Conservation (phyloP, 1,140 invertebrate species). For the Aphaenogaster floridana region DNA sequence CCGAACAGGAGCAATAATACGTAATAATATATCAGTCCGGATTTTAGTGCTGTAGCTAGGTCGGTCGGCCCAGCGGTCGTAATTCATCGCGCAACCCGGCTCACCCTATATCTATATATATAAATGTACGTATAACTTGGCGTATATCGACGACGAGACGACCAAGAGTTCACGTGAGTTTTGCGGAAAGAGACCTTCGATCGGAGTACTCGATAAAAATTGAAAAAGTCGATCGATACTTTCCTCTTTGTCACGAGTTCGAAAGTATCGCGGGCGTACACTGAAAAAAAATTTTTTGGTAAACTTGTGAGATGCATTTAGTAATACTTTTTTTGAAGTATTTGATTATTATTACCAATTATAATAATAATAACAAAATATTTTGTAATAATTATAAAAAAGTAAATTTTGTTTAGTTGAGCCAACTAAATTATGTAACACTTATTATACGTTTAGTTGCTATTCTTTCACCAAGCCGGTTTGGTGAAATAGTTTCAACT, state of each 20-base stretch:
- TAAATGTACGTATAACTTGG: slow-evolving; percentile 48
- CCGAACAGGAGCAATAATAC: slow-evolving; percentile 87
- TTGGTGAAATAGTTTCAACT: no score
- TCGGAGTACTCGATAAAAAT: slow-evolving; percentile 46
- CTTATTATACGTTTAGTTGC: no score
- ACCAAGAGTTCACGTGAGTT: slow-evolving; percentile 59
- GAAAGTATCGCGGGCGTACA: background rate
- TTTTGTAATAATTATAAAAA: no score
- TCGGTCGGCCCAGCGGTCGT: slow-evolving; percentile 85
- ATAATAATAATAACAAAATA: no score
- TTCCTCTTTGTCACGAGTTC: background rate
- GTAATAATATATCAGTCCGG: slow-evolving; percentile 88
- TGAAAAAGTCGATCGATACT: slow-evolving; percentile 24
- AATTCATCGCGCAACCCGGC: slow-evolving; percentile 85
- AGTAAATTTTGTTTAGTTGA: no score
- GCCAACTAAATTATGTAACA: no score
- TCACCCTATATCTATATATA: slow-evolving; percentile 76
- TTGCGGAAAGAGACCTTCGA: slow-evolving; percentile 46
- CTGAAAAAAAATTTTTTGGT: no score
- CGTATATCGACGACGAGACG: slow-evolving; percentile 46
- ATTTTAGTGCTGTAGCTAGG: slow-evolving; percentile 86
- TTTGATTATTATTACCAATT: no score
- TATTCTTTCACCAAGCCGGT: no score
- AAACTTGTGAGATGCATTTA: no score
- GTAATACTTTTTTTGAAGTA: no score